A percentile compares a stretch with the other conserved stretches of the same genome.
These are phyloP conservation scores for Pachyramphus minor DNA, from an alignment of 2,113 vertebrate genomes.

Conservation along the genomic window DNA sequence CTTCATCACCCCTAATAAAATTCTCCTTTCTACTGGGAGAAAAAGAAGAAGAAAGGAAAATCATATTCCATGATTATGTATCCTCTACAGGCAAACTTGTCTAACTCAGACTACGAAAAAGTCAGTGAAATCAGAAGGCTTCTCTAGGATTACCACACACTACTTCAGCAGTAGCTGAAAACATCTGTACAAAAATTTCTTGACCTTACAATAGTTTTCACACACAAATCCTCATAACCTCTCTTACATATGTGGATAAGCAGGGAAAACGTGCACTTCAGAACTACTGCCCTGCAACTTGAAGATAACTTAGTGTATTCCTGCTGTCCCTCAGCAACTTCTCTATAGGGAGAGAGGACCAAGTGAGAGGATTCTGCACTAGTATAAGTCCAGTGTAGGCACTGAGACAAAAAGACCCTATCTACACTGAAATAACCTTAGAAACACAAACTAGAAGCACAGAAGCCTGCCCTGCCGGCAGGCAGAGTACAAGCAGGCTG, in stretches of 20 bases:
- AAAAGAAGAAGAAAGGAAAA: background rate
- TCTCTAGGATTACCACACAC: background rate
- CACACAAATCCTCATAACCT: background rate
- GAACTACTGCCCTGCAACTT: background rate
- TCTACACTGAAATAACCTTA: background rate
- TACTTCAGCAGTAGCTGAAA: background rate
- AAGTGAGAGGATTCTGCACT: background rate
- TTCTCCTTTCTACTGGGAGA: background rate
- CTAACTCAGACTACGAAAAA: background rate
- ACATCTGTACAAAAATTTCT: background rate
- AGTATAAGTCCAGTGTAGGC: background rate
- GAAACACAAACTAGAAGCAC: background rate
- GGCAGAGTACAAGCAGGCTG: background rate
- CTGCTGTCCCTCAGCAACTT: background rate
- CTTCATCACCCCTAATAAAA: background rate
- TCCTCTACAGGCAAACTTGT: background rate
- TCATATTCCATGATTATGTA: background rate
- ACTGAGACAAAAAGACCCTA: background rate
- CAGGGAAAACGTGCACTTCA: background rate
- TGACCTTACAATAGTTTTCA: background rate
- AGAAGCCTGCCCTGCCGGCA: background rate
- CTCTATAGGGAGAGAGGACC: background rate
- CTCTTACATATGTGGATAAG: background rate
- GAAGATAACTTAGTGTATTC: background rate
- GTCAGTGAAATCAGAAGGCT: background rate